A percentile compares a stretch with the other conserved stretches of the same genome.
phyloP scores from a whole-genome alignment of 2,888 invertebrate species.

The Melieria omissa region DNA sequence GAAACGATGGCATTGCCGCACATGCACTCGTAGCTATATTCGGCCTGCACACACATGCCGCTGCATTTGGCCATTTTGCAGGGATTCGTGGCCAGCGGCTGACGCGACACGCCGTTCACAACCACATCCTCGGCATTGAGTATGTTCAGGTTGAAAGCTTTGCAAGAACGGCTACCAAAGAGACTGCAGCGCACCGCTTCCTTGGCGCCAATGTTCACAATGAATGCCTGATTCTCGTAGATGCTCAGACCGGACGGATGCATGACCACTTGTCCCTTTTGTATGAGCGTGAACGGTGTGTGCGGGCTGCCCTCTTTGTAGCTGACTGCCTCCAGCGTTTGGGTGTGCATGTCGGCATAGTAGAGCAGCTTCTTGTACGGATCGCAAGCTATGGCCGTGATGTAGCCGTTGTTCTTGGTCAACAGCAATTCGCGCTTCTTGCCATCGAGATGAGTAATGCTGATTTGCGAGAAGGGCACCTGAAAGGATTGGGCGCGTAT shows the following conservation, averaged over 20 bases:
- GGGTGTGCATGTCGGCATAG: slow-evolving; percentile 76
- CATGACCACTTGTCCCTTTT: slow-evolving; percentile 66
- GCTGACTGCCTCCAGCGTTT: slow-evolving; percentile 68
- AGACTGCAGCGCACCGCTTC: slow-evolving; percentile 73
- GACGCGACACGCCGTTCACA: slow-evolving; percentile 70
- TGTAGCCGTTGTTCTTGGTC: slow-evolving; percentile 57
- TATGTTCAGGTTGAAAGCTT: slow-evolving; percentile 66
- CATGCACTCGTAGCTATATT: slow-evolving; percentile 69
- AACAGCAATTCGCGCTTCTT: slow-evolving; percentile 66
- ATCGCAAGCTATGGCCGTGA: slow-evolving; percentile 69
- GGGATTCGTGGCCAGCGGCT: slow-evolving; percentile 68
- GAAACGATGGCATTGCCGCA: slow-evolving; percentile 68
- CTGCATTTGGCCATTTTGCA: slow-evolving; percentile 71
- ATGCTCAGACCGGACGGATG: slow-evolving; percentile 76
- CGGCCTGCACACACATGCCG: slow-evolving; percentile 73
- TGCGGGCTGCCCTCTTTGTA: slow-evolving; percentile 67
- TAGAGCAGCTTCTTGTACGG: slow-evolving; percentile 75
- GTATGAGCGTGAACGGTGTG: slow-evolving; percentile 66
- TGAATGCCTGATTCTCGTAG: slow-evolving; percentile 83
- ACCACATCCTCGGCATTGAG: slow-evolving; percentile 69
- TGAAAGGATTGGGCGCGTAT: slow-evolving; percentile 67
- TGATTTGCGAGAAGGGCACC: slow-evolving; percentile 68
- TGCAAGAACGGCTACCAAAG: slow-evolving; percentile 69
- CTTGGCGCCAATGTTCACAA: slow-evolving; percentile 70
- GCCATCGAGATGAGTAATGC: slow-evolving; percentile 71